Conservation (phyloP, 2,888 invertebrate species). For the Morinoia aosen region DNA sequence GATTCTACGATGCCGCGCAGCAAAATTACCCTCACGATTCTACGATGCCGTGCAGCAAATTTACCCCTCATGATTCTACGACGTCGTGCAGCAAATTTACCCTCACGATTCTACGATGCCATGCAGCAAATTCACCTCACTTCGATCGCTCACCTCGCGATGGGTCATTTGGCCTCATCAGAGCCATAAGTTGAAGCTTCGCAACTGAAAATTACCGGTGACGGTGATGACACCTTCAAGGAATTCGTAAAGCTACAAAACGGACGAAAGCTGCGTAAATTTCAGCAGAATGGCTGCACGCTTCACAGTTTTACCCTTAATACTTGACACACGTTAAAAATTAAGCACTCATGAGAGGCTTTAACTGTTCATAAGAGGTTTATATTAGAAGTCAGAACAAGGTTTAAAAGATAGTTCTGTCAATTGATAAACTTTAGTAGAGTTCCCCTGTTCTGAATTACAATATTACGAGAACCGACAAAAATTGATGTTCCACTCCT, state of each 20-base stretch:
- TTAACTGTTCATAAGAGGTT: neutral
- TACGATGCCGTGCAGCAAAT: no score
- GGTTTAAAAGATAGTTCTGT: no score
- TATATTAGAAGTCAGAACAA: neutral
- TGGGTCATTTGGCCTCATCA: neutral
- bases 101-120: neutral
- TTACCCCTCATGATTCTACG: no score
- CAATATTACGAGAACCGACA: no score
- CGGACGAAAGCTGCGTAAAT: neutral
- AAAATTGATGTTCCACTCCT: no score
- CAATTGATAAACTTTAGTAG: no score
- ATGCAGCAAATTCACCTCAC: neutral
- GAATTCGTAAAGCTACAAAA: neutral
- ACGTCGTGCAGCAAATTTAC: neutral
- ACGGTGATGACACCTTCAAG: conserved; percentile 3
- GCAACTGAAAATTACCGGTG: neutral
- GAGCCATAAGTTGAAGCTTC: neutral
- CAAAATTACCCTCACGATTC: no score
- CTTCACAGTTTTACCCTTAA: neutral
- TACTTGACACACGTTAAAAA: neutral
- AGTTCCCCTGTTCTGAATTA: no score
- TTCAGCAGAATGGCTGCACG: neutral
- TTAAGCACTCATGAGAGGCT: neutral
- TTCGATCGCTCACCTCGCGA: neutral
- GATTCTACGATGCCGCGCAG: no score